Percentiles rank a stretch among this genome's conserved stretches.
Conservation (phyloP, 2,113 vertebrate genomes). For the Ceyx margarethae region DNA sequence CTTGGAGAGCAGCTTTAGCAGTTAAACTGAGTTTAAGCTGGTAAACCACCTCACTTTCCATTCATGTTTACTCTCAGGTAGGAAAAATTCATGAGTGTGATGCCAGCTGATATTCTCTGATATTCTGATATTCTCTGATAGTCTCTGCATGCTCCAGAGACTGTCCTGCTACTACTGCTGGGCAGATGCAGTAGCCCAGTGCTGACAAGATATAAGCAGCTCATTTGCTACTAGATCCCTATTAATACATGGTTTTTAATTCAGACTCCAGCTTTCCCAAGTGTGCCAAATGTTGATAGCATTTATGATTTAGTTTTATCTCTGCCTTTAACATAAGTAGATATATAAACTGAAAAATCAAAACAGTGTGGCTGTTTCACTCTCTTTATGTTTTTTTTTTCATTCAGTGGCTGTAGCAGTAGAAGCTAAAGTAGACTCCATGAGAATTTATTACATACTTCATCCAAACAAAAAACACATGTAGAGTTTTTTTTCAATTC, state of each 20-base stretch:
- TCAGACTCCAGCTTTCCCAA: not conserved
- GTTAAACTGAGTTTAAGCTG: too few species aligned
- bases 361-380: not conserved
- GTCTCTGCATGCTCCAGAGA: not conserved
- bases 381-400: not conserved
- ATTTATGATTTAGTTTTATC: not conserved
- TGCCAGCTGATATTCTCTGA: not conserved
- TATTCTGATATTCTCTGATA: not conserved
- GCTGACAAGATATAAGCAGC: not conserved
- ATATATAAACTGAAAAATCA: not conserved
- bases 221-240: not conserved
- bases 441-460: not conserved
- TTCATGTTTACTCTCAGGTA: not conserved
- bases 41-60: not conserved
- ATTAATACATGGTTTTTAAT: too few species aligned
- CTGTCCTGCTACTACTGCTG: not conserved
- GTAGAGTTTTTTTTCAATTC: not conserved
- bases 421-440: not conserved
- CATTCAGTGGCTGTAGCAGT: not conserved
- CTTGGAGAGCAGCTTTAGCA: not conserved
- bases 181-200: not conserved
- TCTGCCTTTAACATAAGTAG: not conserved
- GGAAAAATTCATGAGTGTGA: not conserved
- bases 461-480: slow-evolving; percentile 1
- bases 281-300: not conserved